These are phyloP conservation scores for Yponomeuta sedellus DNA, from an alignment of 2,888 invertebrate genomes.

Conservation along the genomic window DNA sequence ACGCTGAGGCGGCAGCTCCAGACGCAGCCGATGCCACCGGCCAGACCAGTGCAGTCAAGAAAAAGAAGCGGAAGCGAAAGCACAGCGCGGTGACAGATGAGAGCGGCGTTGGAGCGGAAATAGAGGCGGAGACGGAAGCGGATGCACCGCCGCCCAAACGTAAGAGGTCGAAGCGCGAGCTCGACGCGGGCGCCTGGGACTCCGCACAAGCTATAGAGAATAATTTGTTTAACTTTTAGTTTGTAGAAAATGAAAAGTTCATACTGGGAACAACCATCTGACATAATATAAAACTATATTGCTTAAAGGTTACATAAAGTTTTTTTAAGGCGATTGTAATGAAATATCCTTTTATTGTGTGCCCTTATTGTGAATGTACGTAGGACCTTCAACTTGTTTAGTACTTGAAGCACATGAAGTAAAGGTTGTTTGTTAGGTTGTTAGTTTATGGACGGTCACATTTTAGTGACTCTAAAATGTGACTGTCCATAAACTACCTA, in stretches of 20 bases:
- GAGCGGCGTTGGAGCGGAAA: slow-evolving; percentile 18
- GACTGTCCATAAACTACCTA: no score
- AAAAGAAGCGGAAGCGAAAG: slow-evolving; percentile 33
- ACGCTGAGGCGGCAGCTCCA: not conserved
- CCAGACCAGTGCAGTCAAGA: slow-evolving; percentile 22
- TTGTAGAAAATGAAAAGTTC: not conserved
- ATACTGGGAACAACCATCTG: no score
- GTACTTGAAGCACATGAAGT: no score
- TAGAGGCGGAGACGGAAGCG: not conserved
- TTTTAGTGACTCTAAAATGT: no score
- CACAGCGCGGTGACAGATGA: slow-evolving; percentile 23
- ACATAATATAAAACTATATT: no score
- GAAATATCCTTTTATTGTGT: no score
- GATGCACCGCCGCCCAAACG: slow-evolving; percentile 19
- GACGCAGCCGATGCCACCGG: not conserved
- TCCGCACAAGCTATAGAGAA: slow-evolving; percentile 59
- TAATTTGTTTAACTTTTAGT: slow-evolving; percentile 57
- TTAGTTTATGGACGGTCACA: no score
- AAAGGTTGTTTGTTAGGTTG: no score
- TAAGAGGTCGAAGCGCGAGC: slow-evolving; percentile 32
- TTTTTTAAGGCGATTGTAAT: no score
- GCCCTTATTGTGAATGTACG: no score
- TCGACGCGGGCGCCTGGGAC: slow-evolving; percentile 50
- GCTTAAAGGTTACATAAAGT: no score
- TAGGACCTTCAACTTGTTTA: no score